Evolutionary conservation across 2,888 invertebrate species (phyloP), one percentile per base, ranked within the genome.

Genomic region (Kryphioiulus occultus): DNA sequence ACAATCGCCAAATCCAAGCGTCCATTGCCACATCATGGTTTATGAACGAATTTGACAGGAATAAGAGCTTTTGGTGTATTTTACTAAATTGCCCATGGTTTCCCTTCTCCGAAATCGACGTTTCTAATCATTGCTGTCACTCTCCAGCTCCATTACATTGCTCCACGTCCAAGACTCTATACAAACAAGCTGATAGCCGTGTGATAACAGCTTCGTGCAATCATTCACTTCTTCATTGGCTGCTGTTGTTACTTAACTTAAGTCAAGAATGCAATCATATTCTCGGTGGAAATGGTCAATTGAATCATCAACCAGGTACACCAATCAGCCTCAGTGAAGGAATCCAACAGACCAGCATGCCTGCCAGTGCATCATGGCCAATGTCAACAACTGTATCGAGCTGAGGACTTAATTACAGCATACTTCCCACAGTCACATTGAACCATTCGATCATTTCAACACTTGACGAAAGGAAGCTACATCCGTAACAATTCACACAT

Each of bases 221-320:
- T 53, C 53, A 53, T 53, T 53, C 19, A 53, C 53, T 19, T 19
- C 53, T 17, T 53, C 53, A 19, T 19, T 47, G 47, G 15, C 47
- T 1, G n/a, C 4, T n/a, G 53, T 53, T 68, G 68, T 68, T 68
- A 3, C 68, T 68, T 4, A 26, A 26, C 26, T 68, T 68, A 26
- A 68, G 26, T 78, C 30, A 26, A 78, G 78, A 78, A 78, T 78
- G 26, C 26, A 30, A 78, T 78, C 78, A 78, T 30, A 78, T 78
- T 78, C 12, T 30, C 15, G 26, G 30, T 30, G 15, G 30, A 78
- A 78, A 59, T 0, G 12, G 15, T 78, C 78, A 78, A 78, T 78
- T 30, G 26, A 78, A 78, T 78, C 26, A 78, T 30, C 78, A 78
- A 12, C 78, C 78, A 78, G 78, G 78, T 78, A 78, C 10, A 30